phyloP scores from a whole-genome alignment of 2,113 vertebrate species.

The Naja naja region DNA sequence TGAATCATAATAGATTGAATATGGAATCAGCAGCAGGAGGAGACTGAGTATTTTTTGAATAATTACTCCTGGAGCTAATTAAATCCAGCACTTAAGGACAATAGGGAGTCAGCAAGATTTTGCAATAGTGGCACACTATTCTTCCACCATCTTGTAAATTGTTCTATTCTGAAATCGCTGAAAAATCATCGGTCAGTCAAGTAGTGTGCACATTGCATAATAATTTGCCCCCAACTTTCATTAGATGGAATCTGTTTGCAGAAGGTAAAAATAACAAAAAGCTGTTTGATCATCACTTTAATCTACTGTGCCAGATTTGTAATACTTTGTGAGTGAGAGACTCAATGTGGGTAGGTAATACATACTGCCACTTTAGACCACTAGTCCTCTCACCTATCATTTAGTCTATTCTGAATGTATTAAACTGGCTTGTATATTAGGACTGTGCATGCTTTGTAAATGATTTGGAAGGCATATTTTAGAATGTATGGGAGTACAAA shows the following conservation, averaged over 20 bases:
- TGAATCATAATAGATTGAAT: neutral
- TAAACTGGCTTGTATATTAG: neutral
- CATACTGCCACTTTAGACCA: neutral
- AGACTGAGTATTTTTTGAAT: neutral
- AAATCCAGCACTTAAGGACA: neutral
- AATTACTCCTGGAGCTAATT: neutral
- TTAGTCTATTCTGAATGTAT: neutral
- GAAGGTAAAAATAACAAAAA: neutral
- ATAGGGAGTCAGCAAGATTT: neutral
- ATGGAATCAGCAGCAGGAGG: neutral
- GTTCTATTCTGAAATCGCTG: neutral
- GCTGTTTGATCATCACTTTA: neutral
- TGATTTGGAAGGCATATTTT: neutral
- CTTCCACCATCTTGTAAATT: too few relatives aligned
- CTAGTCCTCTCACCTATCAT: neutral
- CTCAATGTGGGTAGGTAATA: neutral
- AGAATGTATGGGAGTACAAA: neutral
- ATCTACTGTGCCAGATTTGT: neutral
- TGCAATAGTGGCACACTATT: neutral
- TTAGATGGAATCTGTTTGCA: neutral
- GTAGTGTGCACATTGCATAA: neutral
- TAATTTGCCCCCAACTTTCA: neutral
- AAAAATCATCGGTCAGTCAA: neutral
- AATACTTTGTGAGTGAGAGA: neutral
- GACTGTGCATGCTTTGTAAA: neutral